Conservation (phyloP, 2,113 vertebrate species). For the Clupea harengus region DNA sequence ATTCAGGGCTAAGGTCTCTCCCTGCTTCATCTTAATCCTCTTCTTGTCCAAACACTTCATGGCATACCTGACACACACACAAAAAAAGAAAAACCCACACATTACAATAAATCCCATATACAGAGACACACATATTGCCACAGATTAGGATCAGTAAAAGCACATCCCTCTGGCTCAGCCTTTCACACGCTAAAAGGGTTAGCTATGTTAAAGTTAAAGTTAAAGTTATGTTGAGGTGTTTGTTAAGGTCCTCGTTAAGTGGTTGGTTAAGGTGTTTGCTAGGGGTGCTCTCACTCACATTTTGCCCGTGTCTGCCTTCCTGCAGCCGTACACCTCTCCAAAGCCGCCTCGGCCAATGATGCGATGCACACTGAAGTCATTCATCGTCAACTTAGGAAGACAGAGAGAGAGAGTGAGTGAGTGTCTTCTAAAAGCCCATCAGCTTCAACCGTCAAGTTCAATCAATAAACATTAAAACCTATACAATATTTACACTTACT, state of each 20-base stretch:
- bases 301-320: slow-evolving; percentile 98
- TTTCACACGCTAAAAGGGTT: too few relatives aligned
- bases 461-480: neutral
- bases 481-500: neutral
- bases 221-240: neutral
- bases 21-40: slow-evolving; percentile 99
- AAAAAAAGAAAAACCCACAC: slow-evolving; percentile 14
- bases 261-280: neutral
- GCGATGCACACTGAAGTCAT: slow-evolving; percentile 97
- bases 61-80: slow-evolving; percentile 81
- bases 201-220: too few relatives aligned
- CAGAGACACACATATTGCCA: neutral
- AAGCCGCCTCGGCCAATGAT: slow-evolving; percentile 97
- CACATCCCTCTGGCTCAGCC: too few relatives aligned
- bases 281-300: slow-evolving; percentile 77
- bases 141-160: neutral
- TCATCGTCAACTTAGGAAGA: slow-evolving; percentile 89
- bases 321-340: slow-evolving; percentile 96
- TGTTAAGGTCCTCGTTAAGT: neutral
- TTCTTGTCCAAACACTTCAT: slow-evolving; percentile 99
- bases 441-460: neutral
- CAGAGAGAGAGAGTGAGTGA: neutral
- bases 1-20: slow-evolving; percentile 94
- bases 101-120: neutral
- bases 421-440: neutral